Conservation (phyloP, 1,140 invertebrate genomes). For the Halesus radiatus region DNA sequence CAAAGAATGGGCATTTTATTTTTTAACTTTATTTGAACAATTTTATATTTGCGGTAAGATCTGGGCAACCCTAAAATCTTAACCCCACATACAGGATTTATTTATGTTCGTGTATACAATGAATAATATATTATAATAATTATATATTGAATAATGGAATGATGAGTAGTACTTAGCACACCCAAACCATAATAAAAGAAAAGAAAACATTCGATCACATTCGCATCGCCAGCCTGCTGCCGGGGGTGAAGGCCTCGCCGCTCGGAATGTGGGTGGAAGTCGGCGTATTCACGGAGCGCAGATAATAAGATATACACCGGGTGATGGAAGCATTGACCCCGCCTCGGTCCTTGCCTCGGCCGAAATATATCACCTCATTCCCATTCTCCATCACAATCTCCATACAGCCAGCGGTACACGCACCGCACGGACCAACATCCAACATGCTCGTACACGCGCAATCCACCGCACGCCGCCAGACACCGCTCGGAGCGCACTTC, state of each 20-base stretch:
- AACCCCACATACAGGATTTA: too few relatives aligned
- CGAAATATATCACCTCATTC: conserved; percentile 45
- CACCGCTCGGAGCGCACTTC: too few relatives aligned
- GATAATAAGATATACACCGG: conserved; percentile 16
- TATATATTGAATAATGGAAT: background rate
- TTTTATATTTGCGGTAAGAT: too few relatives aligned
- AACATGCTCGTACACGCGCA: too few relatives aligned
- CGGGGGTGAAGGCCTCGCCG: background rate
- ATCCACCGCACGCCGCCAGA: too few relatives aligned
- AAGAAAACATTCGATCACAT: background rate
- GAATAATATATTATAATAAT: too few relatives aligned
- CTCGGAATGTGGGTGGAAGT: conserved; percentile 42
- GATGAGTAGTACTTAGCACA: background rate
- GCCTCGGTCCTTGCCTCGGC: conserved; percentile 45
- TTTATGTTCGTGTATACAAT: too few relatives aligned
- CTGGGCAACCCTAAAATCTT: too few relatives aligned
- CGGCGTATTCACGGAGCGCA: conserved; percentile 36
- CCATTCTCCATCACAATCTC: background rate
- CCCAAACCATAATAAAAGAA: background rate
- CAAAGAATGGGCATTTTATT: too few relatives aligned
- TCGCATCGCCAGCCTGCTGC: background rate
- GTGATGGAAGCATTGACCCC: conserved; percentile 49
- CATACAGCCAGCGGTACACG: background rate
- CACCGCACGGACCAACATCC: too few relatives aligned
- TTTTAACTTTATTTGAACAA: too few relatives aligned